Evolutionary conservation across 2,113 vertebrate species (phyloP), one percentile per base, ranked within the genome.

Genomic region (Sturnira hondurensis): DNA sequence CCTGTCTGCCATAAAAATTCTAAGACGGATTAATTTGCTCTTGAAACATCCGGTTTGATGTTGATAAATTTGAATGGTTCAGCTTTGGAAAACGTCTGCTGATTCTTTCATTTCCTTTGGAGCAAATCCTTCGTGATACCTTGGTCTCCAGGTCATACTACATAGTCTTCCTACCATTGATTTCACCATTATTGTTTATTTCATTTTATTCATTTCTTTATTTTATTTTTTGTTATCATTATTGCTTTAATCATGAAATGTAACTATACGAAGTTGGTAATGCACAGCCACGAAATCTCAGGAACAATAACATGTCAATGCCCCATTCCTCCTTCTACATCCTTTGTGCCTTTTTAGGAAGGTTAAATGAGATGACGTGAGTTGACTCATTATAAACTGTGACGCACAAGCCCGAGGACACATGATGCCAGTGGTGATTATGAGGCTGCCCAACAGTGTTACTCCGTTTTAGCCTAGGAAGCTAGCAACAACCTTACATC

Each of bases 41-140:
- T 95, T 90, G 61, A 98, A 98, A 97, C 95, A 95, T 98, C 96
- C 97, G 95, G 91, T 97, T 97, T 96, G 96, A 95, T 96, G 97
- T 91, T 97, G 95, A 98, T 97, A 94, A 93, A 97, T 96, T 95
- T 94, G 97, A 97, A 80, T 96, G 97, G 96, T 96, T 98, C 97
- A 81, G 93, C 96, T 97, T 93, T 93, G 94, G 97, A 89, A 97
- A 98, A 97, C 96, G 98, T 98, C 96, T 95, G 93, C 52, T 98
- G 97, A 94, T 94, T 92, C 93, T 98, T 97, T 96, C 95, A 94
- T 78, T 85, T 86, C 88, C 80, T 96, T 96, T 94, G 54, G 85
- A 96, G 96, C 89, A 97, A 98, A 96, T 90, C 90, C 89, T 61
- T 96, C 73, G 45, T 87, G 96, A 96, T 97, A 86, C 80, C 89